Conservation (phyloP, 2,113 vertebrate species). For the Heterocephalus glaber region DNA sequence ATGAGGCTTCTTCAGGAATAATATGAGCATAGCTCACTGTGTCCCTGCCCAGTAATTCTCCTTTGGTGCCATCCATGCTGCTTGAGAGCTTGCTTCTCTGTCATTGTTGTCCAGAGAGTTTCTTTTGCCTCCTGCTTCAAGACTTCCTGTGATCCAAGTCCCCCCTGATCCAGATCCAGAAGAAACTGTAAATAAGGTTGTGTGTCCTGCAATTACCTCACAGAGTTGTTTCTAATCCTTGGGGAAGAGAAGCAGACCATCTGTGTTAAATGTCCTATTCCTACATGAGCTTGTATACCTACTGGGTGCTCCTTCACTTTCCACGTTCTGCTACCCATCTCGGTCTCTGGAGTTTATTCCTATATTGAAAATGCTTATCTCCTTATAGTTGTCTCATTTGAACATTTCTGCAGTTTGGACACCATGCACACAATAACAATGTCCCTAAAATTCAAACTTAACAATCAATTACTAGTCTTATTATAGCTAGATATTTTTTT, state of each 20-base stretch:
- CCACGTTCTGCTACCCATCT: neutral
- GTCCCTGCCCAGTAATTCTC: too few species aligned
- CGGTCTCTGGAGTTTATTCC: neutral
- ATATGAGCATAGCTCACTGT: too few species aligned
- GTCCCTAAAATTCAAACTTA: neutral
- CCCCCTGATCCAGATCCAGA: neutral
- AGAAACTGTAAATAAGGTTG: too few species aligned
- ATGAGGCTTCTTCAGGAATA: too few species aligned
- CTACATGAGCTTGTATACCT: neutral
- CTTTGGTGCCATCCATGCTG: neutral
- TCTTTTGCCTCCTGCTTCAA: neutral
- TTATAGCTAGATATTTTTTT: too few species aligned
- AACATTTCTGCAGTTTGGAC: neutral
- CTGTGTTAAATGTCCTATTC: neutral
- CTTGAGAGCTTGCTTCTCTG: neutral
- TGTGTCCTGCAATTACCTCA: neutral
- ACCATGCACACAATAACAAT: neutral
- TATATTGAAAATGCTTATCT: neutral
- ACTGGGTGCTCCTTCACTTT: neutral
- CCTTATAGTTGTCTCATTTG: neutral
- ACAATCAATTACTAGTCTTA: neutral
- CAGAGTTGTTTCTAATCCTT: neutral
- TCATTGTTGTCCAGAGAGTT: neutral
- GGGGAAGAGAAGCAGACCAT: neutral
- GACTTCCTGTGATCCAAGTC: neutral